Conservation (phyloP, 2,113 vertebrate genomes). For the Anhinga rufa region DNA sequence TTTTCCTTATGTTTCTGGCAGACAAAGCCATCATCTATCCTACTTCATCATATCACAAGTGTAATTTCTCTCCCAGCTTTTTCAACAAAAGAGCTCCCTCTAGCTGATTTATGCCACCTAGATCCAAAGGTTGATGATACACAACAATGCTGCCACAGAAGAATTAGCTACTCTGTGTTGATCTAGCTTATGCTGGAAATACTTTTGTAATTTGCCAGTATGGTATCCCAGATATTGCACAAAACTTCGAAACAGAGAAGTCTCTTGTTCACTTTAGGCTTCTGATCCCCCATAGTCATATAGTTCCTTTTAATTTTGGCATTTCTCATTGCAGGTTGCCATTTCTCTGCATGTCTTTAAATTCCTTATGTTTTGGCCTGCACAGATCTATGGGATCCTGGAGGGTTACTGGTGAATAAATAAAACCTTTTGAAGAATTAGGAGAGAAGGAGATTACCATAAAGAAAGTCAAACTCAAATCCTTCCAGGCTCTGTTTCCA, state of each 20-base stretch:
- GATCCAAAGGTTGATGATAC: neutral
- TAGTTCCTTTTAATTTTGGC: neutral
- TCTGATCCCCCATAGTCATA: neutral
- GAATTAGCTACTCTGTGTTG: neutral
- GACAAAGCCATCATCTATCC: neutral
- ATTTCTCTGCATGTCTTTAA: neutral
- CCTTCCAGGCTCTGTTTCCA: neutral
- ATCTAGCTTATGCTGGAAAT: neutral
- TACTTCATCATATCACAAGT: neutral
- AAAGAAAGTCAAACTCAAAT: neutral
- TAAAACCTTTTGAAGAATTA: neutral
- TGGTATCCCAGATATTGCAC: neutral
- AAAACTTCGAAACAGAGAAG: neutral
- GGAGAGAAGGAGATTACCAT: neutral
- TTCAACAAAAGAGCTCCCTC: neutral
- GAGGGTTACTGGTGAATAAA: neutral
- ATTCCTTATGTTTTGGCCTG: neutral
- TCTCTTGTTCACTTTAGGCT: neutral
- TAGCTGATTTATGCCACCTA: neutral
- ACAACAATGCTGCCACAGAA: neutral
- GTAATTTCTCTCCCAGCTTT: neutral
- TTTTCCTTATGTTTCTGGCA: neutral
- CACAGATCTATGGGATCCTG: neutral
- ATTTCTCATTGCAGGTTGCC: neutral
- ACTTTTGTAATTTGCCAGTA: neutral